These are phyloP conservation scores for Falco peregrinus DNA, from an alignment of 2,797 vertebrate species.

Conservation along the genomic window DNA sequence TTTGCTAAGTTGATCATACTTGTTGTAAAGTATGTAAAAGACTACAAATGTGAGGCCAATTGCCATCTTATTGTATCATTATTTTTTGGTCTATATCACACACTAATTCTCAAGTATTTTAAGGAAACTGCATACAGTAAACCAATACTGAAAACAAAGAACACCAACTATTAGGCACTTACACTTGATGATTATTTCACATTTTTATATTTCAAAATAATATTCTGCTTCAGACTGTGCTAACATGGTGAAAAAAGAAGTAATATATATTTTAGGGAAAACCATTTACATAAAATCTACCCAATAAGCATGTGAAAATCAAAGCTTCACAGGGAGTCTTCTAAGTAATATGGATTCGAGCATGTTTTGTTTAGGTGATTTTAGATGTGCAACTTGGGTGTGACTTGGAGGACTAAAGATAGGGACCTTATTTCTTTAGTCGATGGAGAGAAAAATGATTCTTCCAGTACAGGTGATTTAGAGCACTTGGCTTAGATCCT, in stretches of 20 bases:
- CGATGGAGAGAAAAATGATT: neutral
- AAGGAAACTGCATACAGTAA: neutral
- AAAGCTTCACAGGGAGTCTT: neutral
- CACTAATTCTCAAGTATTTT: neutral
- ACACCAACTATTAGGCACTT: neutral
- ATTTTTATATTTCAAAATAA: neutral
- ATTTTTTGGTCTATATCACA: neutral
- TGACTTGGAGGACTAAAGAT: neutral
- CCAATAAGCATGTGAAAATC: neutral
- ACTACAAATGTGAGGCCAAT: neutral
- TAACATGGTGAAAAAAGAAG: neutral
- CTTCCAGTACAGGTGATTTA: constrained; percentile 3
- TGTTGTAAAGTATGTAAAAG: neutral
- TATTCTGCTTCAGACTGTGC: neutral
- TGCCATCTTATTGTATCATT: neutral
- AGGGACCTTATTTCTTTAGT: neutral
- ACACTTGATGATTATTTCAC: neutral
- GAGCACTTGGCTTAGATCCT: neutral
- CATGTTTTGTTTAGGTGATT: neutral
- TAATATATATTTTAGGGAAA: neutral
- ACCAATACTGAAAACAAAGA: neutral
- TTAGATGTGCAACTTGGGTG: neutral
- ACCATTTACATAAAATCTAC: neutral
- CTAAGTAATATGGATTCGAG: neutral
- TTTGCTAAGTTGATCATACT: neutral